Conservation (phyloP, 1,140 invertebrate species). For the Lithobius niger region DNA sequence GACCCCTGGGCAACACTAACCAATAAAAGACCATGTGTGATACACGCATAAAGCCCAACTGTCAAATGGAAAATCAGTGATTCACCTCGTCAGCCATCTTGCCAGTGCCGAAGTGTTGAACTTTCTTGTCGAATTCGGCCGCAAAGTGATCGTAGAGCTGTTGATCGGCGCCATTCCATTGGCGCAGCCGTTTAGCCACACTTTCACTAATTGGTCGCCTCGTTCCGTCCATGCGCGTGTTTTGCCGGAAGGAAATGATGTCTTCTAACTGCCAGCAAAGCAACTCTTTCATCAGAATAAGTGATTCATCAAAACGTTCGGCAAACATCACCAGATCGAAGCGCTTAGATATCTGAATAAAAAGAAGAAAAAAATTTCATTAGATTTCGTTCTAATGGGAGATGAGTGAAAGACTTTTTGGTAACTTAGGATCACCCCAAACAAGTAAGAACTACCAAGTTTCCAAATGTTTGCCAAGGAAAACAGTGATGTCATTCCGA, state of each 20-base stretch:
- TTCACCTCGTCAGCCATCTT: constrained; percentile 14
- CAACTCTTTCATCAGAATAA: constrained; percentile 35
- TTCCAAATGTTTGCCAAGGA: too few species aligned
- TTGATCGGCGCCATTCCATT: constrained; percentile 17
- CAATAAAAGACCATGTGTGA: too few species aligned
- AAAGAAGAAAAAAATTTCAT: too few species aligned
- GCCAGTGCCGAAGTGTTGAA: constrained; percentile 14
- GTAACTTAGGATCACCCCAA: too few species aligned
- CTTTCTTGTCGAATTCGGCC: constrained; percentile 13
- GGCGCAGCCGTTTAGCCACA: neutral
- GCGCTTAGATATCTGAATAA: too few species aligned
- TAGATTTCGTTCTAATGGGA: too few species aligned
- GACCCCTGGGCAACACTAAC: too few species aligned
- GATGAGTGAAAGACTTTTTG: too few species aligned
- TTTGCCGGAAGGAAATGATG: constrained; percentile 31
- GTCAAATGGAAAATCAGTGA: too few species aligned
- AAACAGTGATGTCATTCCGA: too few species aligned
- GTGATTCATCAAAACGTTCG: constrained; percentile 40
- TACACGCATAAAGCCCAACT: too few species aligned
- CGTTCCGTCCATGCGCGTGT: constrained; percentile 22
- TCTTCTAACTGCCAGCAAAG: constrained; percentile 38
- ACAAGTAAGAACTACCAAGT: too few species aligned
- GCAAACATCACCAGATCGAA: constrained; percentile 40
- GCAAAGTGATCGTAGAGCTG: constrained; percentile 17
- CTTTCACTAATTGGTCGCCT: constrained; percentile 13